Percentiles rank a stretch among this genome's conserved stretches.
Evolutionary conservation across 2,113 vertebrate species (phyloP).

Genomic region (Lanius ludovicianus): DNA sequence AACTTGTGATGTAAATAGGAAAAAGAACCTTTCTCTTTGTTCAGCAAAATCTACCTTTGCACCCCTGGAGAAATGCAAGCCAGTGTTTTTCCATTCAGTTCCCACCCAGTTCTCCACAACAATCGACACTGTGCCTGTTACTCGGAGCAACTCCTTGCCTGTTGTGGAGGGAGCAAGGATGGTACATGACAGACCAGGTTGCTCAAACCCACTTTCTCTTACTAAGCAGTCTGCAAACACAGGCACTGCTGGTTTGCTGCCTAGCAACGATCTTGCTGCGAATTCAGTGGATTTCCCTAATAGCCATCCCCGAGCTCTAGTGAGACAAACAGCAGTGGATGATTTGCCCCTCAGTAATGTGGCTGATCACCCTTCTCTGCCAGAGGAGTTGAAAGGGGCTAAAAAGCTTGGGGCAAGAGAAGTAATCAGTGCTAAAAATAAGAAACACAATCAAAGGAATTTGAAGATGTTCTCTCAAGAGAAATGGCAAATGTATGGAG

Average conservation of each 20-base stretch:
- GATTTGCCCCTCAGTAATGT: conserved; percentile 73
- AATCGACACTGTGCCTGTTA: conserved; percentile 79
- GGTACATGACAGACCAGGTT: conserved; percentile 52
- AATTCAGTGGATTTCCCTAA: conserved; percentile 75
- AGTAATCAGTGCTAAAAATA: conserved; percentile 53
- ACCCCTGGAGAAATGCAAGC: conserved; percentile 69
- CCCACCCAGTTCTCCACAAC: conserved; percentile 84
- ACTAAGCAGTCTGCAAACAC: conserved; percentile 38
- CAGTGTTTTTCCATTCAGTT: conserved; percentile 82
- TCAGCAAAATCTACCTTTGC: conserved; percentile 69
- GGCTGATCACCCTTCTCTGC: conserved; percentile 24
- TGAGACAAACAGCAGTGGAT: conserved; percentile 91
- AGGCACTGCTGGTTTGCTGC: conserved; percentile 43
- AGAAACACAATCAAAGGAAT: conserved; percentile 79
- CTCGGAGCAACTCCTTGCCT: conserved; percentile 90
- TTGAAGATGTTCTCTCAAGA: conserved; percentile 89
- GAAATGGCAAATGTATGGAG: conserved; percentile 95
- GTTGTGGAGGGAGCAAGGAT: conserved; percentile 73
- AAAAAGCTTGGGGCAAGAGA: conserved; percentile 61
- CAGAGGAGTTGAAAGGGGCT: conserved; percentile 64
- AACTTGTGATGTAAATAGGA: conserved; percentile 70
- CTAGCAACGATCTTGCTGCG: conserved; percentile 59
- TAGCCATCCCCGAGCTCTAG: conserved; percentile 84
- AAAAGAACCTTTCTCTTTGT: conserved; percentile 52
- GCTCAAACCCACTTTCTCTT: background rate